Conservation (phyloP, 2,888 invertebrate genomes). For the Drosophila fungiperda region DNA sequence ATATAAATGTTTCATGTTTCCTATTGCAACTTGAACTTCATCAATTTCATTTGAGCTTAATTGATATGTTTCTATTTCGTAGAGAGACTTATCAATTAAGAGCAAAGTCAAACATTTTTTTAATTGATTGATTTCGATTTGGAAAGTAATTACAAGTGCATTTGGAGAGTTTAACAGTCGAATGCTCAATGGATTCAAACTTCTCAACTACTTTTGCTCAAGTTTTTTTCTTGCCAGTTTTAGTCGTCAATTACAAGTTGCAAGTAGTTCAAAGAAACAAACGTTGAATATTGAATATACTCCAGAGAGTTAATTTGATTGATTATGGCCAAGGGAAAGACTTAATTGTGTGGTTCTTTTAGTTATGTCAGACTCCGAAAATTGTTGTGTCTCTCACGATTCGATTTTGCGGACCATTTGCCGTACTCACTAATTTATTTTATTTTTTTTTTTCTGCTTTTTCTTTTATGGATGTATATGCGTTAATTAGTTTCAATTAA, state of each 20-base stretch:
- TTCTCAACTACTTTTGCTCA: conserved; percentile 18
- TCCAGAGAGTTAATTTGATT: conserved; percentile 15
- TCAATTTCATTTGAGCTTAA: conserved; percentile 62
- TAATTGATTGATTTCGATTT: conserved; percentile 68
- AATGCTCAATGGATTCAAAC: conserved; percentile 37
- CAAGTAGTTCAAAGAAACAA: conserved; percentile 9
- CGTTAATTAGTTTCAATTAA: conserved; percentile 79
- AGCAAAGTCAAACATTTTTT: conserved; percentile 51
- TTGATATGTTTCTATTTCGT: conserved; percentile 29
- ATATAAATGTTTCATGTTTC: not conserved
- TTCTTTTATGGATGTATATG: conserved; percentile 51
- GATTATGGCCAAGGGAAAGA: conserved; percentile 9
- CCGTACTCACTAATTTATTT: conserved; percentile 25
- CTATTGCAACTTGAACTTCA: conserved; percentile 37
- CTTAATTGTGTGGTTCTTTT: conserved; percentile 6
- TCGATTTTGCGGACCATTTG: conserved; percentile 15
- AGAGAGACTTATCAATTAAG: conserved; percentile 57
- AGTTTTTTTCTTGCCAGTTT: not conserved
- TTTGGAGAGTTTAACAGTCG: conserved; percentile 41
- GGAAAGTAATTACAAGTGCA: conserved; percentile 59
- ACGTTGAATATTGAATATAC: conserved; percentile 9
- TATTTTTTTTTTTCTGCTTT: conserved; percentile 7
- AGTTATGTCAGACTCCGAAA: conserved; percentile 9
- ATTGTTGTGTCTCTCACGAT: conserved; percentile 1
- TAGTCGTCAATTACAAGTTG: not conserved